Evolutionary conservation across 2,113 vertebrate genomes (phyloP).

Genomic region (Uria lomvia): DNA sequence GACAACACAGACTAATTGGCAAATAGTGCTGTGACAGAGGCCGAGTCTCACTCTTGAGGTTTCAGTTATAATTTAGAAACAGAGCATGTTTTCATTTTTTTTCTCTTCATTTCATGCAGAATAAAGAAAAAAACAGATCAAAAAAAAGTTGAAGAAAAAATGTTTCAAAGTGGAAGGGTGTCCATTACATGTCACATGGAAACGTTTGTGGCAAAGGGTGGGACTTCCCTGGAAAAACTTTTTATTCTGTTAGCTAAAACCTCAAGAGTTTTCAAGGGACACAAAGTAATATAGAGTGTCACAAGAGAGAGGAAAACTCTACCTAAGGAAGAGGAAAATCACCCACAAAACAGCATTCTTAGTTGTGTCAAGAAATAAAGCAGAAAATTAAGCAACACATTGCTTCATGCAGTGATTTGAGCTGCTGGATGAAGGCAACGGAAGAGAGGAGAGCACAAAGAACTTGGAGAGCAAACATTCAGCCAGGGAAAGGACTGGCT

Average conservation of each 20-base stretch:
- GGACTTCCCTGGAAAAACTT: not conserved
- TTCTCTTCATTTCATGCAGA: not conserved
- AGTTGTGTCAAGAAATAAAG: not conserved
- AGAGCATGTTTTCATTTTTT: not conserved
- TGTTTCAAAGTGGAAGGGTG: not conserved
- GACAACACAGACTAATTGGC: constrained; percentile 18
- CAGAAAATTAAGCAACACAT: not conserved
- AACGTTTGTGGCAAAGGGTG: not conserved
- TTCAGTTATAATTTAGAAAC: not conserved
- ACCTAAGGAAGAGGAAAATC: not conserved
- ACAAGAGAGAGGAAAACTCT: not conserved
- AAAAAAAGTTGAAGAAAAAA: not conserved
- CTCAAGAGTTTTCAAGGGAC: not conserved
- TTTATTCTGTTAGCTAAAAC: not conserved
- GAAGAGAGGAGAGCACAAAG: not conserved
- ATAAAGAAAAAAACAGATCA: not conserved
- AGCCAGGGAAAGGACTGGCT: not conserved
- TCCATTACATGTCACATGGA: fast-evolving
- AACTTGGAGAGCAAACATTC: not conserved
- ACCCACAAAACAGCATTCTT: not conserved
- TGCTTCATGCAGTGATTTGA: not conserved
- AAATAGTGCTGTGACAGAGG: not conserved
- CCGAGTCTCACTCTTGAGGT: not conserved
- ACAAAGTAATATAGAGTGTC: not conserved
- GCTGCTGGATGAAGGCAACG: not conserved